Base-by-base conservation (phyloP, 2,797 vertebrate species). In the Anomalospiza imberbis region DNA sequence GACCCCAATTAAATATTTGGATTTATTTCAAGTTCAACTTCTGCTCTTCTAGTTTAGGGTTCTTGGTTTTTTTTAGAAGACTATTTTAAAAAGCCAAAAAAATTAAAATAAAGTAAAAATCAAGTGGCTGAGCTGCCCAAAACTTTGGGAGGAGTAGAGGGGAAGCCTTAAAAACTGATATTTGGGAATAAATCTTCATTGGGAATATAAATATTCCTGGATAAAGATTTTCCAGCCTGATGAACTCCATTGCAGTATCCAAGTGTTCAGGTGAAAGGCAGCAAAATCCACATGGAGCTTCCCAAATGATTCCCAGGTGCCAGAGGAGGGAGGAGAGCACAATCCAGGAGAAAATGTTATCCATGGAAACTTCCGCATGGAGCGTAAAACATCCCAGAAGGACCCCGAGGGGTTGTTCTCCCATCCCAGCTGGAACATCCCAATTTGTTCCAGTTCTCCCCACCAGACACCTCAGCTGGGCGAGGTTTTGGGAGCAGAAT, bases 371-470 rank as follows among this genome's bases (percentile, higher is more conserved):
- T 14, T 29, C 40, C 45, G 53, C 42, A 10, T 2, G 3, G 75
- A 48, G 17, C 82, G 32, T 1, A 20, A 68, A 93, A 29, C 2
- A 10, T 6, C 15, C 1, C 9, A 6, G 17, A 10, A 34, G 18
- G 50, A 72, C 24, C 53, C 24, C 1, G 2, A 25, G 32, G 26
- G 5, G 5, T 34, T 0, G 0, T 7, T 29, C 4, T 32, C 38
- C 5, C 0, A 40, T 40, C 78, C 9, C 21, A 53, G 3, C 34
- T 32, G 24, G 28, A 85, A 57, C 2, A 31, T 47, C 29, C 38
- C 17, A 2, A 18, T 16, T 20, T 34, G 3, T 21, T 34, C 78
- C 10, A 15, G 3, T 28, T 18, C 5, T 7, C 40, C 6, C 34
- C 68, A 4, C 2, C 71, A 13, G 42, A 7, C 38, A 3, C 16